Base-by-base conservation (phyloP, 2,888 invertebrate species). In the Dryobotodes eremita region DNA sequence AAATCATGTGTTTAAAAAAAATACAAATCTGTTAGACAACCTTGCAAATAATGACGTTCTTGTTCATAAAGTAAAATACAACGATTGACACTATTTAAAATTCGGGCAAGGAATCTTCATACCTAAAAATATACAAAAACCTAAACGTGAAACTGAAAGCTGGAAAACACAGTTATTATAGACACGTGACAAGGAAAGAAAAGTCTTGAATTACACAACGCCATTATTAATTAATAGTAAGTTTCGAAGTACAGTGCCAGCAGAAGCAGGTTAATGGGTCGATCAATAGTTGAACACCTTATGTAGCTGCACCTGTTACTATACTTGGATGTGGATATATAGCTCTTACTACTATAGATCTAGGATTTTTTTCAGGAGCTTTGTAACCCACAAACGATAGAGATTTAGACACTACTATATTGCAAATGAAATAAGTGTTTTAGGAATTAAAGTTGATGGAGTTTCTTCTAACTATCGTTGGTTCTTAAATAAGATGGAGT, bases 201-300 rank as follows among this genome's bases (percentile, higher is more conserved):
- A 74, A 53, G 75, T 79, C 74, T 77, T 77, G 68, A 85, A 80
- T 79, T 71, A 80, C 71, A 72, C 53, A 83, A 69, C 20, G 65
- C 50, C 68, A 76, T 85, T 82, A 82, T 84, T 88, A 88, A 88
- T 85, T 86, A 88, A 88, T 86, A 77, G 77, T 79, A 80, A 81
- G 83, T 82, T 84, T 80, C 66, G 73, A 75, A 81, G 79, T 69
- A 76, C 64, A 57, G 70, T 62, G 62, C 62, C 11, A 59, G 36
- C 11, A 74, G 76, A 89, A 90, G 80, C 83, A 87, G 91, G 92
- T 92, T 87, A 92, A 71, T 80, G 75, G 92, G 92, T 91, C 92
- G 87, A 88, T 91, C 88, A 72, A 87, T 92, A 91, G 86, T 78
- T 86, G 82, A 87, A 68, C 76, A 69, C 57, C 57, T 65, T 73